Percentiles rank a stretch among this genome's conserved stretches.
phyloP scores from a whole-genome alignment of 2,888 invertebrate genomes.

The Hofmannophila pseudospretella region DNA sequence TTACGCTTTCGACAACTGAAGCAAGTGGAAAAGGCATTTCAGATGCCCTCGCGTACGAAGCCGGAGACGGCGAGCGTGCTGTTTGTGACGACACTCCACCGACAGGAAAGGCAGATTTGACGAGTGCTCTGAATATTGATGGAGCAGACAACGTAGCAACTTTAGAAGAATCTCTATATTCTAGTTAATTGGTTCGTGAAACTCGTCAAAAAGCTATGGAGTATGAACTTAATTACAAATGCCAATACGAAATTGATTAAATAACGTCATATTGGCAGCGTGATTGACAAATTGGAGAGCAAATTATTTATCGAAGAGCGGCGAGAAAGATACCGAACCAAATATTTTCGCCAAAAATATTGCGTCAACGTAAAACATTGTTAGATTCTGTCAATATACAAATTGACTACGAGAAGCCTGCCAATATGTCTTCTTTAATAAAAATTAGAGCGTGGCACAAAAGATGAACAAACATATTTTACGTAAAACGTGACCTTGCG shows the following conservation, averaged over 20 bases:
- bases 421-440: constrained; percentile 14
- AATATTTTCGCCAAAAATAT: constrained; percentile 3
- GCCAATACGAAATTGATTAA: background rate
- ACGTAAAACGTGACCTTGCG: constrained; percentile 21
- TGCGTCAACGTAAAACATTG: constrained; percentile 8
- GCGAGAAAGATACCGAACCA: too few species aligned
- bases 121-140: constrained; percentile 25
- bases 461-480: constrained; percentile 19
- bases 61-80: constrained; percentile 12
- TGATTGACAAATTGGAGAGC: background rate
- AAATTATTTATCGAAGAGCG: background rate
- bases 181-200: too few species aligned
- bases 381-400: background rate
- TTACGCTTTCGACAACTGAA: constrained; percentile 30
- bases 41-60: constrained; percentile 8
- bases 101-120: constrained; percentile 20
- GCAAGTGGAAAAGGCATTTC: constrained; percentile 8
- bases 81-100: constrained; percentile 16
- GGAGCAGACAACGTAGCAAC: too few species aligned
- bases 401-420: background rate
- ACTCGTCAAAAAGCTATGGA: too few species aligned
- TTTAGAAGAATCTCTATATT: too few species aligned
- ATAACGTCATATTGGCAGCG: background rate
- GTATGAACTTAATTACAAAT: too few species aligned
- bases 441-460: constrained; percentile 6